These are phyloP conservation scores for Phorcus lineatus DNA, from an alignment of 2,888 invertebrate species.

Conservation along the genomic window DNA sequence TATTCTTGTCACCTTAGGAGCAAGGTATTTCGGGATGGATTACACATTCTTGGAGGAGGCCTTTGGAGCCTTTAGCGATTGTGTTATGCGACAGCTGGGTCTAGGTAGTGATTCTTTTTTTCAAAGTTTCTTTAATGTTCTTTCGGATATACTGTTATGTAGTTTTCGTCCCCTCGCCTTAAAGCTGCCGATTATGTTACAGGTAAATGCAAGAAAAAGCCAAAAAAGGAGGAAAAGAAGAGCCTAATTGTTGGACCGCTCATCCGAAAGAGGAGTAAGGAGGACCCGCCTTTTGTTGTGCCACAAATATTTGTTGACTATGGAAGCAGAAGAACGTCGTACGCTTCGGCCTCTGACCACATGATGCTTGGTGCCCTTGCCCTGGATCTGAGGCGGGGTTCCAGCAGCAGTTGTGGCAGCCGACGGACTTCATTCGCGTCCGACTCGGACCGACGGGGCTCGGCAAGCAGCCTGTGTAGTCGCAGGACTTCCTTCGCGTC, in stretches of 20 bases:
- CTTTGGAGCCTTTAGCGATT: constrained; percentile 3
- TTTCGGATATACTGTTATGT: not conserved
- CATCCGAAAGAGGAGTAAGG: constrained; percentile 58
- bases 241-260: constrained; percentile 63
- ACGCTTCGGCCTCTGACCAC: constrained; percentile 56
- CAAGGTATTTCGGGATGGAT: not conserved
- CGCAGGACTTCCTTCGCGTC: constrained; percentile 66
- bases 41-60: constrained; percentile 10
- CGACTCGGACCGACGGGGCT: constrained; percentile 62
- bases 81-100: constrained; percentile 12
- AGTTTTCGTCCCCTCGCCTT: not conserved
- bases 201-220: constrained; percentile 51
- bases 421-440: constrained; percentile 60
- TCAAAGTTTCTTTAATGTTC: not conserved
- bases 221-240: constrained; percentile 60
- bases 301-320: constrained; percentile 71
- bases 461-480: constrained; percentile 65
- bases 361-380: constrained; percentile 45
- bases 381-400: constrained; percentile 45
- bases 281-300: constrained; percentile 67
- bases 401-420: constrained; percentile 48
- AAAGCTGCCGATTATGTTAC: constrained; percentile 29
- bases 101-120: not conserved
- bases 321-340: constrained; percentile 66
- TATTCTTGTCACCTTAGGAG: not conserved